Percentiles rank a stretch among this genome's conserved stretches.
phyloP scores from a whole-genome alignment of 2,888 invertebrate genomes.

The Amorpha juglandis region DNA sequence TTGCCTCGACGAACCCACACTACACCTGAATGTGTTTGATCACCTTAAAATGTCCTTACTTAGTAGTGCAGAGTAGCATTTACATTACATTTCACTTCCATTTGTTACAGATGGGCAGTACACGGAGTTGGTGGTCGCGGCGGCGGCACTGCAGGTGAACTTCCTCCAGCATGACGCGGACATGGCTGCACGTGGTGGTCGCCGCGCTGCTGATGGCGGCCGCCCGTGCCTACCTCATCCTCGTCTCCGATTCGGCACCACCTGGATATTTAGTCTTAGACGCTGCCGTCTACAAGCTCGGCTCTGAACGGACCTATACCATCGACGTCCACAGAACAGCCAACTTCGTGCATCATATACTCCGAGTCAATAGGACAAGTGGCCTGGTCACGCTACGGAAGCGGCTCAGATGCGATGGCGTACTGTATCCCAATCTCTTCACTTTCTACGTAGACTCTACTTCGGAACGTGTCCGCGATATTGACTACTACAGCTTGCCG shows the following conservation, averaged over 20 bases:
- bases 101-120: conserved; percentile 67
- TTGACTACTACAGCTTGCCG: conserved; percentile 93
- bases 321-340: conserved; percentile 92
- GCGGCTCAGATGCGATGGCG: conserved; percentile 90
- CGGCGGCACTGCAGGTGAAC: conserved; percentile 77
- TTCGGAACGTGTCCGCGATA: conserved; percentile 89
- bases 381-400: conserved; percentile 90
- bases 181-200: conserved; percentile 60
- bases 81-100: conserved; percentile 13
- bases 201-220: conserved; percentile 59
- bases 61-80: background rate
- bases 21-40: conserved; percentile 2
- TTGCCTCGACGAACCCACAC: background rate
- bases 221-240: conserved; percentile 81
- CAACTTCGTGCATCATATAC: conserved; percentile 90
- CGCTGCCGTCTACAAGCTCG: conserved; percentile 91
- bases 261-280: conserved; percentile 89
- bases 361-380: conserved; percentile 89
- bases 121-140: conserved; percentile 61
- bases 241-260: conserved; percentile 84
- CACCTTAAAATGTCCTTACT: background rate
- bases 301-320: conserved; percentile 90
- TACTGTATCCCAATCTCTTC: conserved; percentile 92
- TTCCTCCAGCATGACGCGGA: conserved; percentile 53
- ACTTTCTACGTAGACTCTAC: conserved; percentile 94